Evolutionary conservation across 92 coral and sea anemone species (phyloP).

Genomic region (Hydrozoanthus gracilis): DNA sequence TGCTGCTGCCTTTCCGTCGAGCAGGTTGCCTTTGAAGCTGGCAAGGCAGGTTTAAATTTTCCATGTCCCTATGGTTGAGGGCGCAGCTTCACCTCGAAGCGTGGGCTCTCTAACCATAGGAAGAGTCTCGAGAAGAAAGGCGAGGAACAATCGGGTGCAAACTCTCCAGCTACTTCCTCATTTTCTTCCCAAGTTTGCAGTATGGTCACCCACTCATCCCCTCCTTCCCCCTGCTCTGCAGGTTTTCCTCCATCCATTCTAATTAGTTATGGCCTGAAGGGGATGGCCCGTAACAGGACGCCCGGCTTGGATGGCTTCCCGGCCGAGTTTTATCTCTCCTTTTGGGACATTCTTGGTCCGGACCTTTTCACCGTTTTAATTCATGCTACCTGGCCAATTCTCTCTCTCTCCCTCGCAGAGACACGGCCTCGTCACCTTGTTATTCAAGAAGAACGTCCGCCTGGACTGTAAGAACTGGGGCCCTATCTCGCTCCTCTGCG

Average conservation of each 20-base stretch:
- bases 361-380: constrained; percentile 34
- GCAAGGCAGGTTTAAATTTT: neutral
- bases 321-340: constrained; percentile 46
- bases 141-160: neutral
- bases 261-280: constrained; percentile 4
- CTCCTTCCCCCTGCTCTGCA: neutral
- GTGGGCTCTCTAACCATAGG: neutral
- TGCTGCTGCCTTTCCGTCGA: neutral
- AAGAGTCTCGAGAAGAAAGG: neutral
- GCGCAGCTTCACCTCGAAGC: neutral
- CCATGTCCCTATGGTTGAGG: neutral
- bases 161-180: no score
- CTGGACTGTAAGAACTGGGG: neutral
- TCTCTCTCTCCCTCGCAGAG: neutral
- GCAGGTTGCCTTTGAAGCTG: neutral
- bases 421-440: neutral
- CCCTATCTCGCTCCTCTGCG: neutral
- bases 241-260: neutral
- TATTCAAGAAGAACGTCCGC: neutral
- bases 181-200: no score
- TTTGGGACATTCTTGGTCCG: constrained; percentile 31
- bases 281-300: constrained; percentile 34
- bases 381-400: neutral
- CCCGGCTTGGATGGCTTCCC: constrained; percentile 55
- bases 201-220: neutral